Conservation (phyloP, 2,888 invertebrate genomes). For the Carterocephalus palaemon region DNA sequence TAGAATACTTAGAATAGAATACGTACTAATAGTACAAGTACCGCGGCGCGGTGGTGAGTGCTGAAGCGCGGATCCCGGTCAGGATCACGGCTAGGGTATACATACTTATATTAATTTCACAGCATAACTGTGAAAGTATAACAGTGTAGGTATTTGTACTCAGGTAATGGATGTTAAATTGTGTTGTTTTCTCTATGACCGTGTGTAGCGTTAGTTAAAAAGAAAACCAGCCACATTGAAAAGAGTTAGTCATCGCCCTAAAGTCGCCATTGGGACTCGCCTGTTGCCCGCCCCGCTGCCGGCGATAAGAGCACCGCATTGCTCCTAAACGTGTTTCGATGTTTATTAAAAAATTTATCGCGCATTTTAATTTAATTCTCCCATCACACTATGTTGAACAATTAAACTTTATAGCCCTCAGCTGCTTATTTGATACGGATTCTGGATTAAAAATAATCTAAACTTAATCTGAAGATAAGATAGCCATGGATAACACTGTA, state of each 20-base stretch:
- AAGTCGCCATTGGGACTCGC: not conserved
- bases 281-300: not conserved
- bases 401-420: conserved; percentile 19
- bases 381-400: conserved; percentile 18
- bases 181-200: no score
- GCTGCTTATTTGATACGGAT: conserved; percentile 18
- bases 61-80: no score
- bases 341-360: conserved; percentile 29
- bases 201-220: no score
- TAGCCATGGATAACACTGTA: conserved; percentile 1
- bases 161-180: no score
- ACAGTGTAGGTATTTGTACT: no score
- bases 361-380: conserved; percentile 20
- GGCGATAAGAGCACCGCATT: conserved; percentile 34
- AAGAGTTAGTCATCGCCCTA: conserved; percentile 8
- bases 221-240: no score
- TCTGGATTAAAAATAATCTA: conserved; percentile 1
- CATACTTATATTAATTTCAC: no score
- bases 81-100: no score
- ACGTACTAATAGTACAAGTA: no score
- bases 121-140: no score
- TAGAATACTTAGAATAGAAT: no score
- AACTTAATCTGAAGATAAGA: conserved; percentile 16
- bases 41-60: no score
- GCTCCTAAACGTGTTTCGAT: conserved; percentile 37